Evolutionary conservation across 2,888 invertebrate species (phyloP).

Genomic region (Agrotis exclamationis): DNA sequence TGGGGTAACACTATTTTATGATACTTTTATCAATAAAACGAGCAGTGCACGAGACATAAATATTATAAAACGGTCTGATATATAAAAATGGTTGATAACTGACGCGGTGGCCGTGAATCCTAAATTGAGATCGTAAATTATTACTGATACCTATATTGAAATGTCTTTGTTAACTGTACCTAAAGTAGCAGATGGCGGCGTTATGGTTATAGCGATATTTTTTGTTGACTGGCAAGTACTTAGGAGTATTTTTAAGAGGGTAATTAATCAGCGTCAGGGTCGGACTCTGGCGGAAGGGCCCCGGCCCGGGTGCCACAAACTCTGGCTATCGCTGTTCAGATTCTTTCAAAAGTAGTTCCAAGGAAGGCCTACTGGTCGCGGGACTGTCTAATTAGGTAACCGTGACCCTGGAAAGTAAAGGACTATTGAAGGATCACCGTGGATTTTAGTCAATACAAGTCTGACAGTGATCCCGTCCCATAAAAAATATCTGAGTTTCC

Average conservation of each 20-base stretch:
- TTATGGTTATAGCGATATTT: background rate
- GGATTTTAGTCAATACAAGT: too few species aligned
- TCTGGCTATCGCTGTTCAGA: too few species aligned
- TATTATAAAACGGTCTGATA: conserved; percentile 52
- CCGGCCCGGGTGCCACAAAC: too few species aligned
- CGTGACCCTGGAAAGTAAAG: too few species aligned
- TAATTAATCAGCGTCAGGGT: background rate
- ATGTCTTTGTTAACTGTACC: conserved; percentile 12
- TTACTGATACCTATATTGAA: conserved; percentile 13
- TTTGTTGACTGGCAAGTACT: background rate
- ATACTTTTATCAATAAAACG: conserved; percentile 79
- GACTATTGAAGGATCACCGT: too few species aligned
- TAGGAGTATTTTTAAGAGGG: background rate
- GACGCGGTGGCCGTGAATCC: conserved; percentile 41
- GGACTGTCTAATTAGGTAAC: too few species aligned
- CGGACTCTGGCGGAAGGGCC: too few species aligned
- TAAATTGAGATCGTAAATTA: conserved; percentile 42
- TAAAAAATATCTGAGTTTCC: too few species aligned
- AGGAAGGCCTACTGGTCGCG: too few species aligned
- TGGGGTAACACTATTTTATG: conserved; percentile 79
- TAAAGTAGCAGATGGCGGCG: conserved; percentile 11
- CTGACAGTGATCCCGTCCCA: too few species aligned
- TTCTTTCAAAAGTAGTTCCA: too few species aligned
- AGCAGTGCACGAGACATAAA: conserved; percentile 61
- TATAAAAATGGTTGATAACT: conserved; percentile 41